A percentile compares a stretch with the other conserved stretches of the same genome.
Evolutionary conservation across 2,797 vertebrate genomes (phyloP).

Genomic region (Calcarius lapponicus): DNA sequence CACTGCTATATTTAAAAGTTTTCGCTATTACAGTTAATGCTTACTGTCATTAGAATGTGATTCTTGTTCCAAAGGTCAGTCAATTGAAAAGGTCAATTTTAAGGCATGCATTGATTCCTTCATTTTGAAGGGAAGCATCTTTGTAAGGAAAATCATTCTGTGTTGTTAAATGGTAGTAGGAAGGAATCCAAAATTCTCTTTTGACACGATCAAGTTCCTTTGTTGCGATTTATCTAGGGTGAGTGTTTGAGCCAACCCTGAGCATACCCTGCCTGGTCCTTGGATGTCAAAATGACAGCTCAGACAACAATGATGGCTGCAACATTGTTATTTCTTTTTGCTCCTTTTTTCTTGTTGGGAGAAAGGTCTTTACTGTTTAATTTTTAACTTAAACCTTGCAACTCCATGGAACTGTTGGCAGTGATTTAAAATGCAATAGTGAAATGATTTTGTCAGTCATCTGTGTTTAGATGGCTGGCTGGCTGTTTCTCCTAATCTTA

Average conservation of each 20-base stretch:
- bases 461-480: background rate
- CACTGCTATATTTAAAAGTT: background rate
- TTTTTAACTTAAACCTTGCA: background rate
- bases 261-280: background rate
- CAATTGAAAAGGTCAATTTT: background rate
- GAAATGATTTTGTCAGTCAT: background rate
- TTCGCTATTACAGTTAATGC: background rate
- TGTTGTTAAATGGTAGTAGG: background rate
- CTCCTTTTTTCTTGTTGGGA: background rate
- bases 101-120: background rate
- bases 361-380: background rate
- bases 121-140: background rate
- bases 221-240: background rate
- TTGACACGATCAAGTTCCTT: background rate
- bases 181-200: background rate
- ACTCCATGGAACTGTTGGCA: background rate
- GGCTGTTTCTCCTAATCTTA: background rate
- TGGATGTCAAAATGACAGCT: background rate
- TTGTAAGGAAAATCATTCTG: background rate
- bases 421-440: background rate
- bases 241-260: background rate
- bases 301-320: background rate
- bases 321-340: background rate
- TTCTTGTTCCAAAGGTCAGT: background rate
- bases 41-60: background rate